Conservation (phyloP, 2,888 invertebrate genomes). For the Spicauda simplicius region DNA sequence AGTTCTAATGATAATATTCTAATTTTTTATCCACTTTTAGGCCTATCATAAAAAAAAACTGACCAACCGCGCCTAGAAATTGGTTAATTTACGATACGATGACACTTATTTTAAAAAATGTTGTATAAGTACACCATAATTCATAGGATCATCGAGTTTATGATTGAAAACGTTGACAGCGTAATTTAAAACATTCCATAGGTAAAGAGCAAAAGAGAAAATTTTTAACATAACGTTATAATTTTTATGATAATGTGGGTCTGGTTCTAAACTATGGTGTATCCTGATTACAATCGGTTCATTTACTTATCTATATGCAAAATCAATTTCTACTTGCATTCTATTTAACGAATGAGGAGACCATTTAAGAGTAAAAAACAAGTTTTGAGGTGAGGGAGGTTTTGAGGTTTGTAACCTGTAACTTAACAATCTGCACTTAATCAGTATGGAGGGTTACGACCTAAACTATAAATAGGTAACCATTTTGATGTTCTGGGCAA, state of each 20-base stretch:
- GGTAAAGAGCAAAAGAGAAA: neutral
- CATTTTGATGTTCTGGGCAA: too few relatives aligned
- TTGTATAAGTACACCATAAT: neutral
- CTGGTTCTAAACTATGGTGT: neutral
- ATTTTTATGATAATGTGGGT: neutral
- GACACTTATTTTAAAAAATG: conserved; percentile 6
- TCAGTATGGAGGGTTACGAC: too few relatives aligned
- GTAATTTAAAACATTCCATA: neutral
- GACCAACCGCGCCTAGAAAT: conserved; percentile 3
- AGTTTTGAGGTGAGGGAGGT: too few relatives aligned
- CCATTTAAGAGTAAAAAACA: too few relatives aligned
- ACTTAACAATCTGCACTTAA: too few relatives aligned
- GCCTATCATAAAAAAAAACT: conserved; percentile 16
- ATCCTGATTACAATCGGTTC: too few relatives aligned
- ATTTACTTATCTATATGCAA: too few relatives aligned
- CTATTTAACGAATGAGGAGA: too few relatives aligned
- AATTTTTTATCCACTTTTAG: neutral
- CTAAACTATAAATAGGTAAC: too few relatives aligned
- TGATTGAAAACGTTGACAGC: conserved; percentile 10
- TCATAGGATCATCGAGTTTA: conserved; percentile 3
- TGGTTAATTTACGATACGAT: conserved; percentile 12
- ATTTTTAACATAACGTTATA: neutral
- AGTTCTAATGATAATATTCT: neutral
- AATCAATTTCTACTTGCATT: too few relatives aligned
- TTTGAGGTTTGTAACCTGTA: too few relatives aligned